Base-by-base conservation (phyloP, 2,888 invertebrate genomes). In the Orchesella flavescens region DNA sequence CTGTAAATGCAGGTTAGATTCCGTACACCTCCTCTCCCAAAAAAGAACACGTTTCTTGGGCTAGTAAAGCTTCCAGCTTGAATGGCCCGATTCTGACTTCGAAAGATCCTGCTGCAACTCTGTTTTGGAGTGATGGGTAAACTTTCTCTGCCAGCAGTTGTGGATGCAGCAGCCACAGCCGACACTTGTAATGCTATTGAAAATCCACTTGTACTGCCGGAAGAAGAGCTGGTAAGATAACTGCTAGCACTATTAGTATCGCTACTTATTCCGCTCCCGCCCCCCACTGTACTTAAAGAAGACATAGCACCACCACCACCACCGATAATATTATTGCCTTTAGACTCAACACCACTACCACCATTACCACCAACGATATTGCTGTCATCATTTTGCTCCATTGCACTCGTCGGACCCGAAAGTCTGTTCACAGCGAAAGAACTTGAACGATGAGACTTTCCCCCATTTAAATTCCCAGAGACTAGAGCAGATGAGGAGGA, bases 31-130 rank as follows among this genome's bases (percentile, higher is more conserved):
- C 95, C 96, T 88, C 95, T 92, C 1, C 95, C 95, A 89, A 94
- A 96, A 89, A 95, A 93, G 90, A 96, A 95, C 75, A 95, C 94
- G 88, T 94, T 95, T 88, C 93, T 92, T 9, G 95, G 95, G 43
- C 95, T 95, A 89, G 93, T 78, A 55, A 86, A 86, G 24, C 82
- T 86, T 49, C 85, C 86, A 9, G 86, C 86, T 85, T 86, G 86
- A 13, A 86, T 77, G 17, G 86, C 86, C 44, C 84, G 71, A 63
- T 86, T 85, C 59, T 83, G 81, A 23, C 84, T 85, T 57, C 83
- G 68, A 72, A 86, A 86, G 15, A 85, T 84, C 57, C 86, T 57
- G 43, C 85, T 85, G 59, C 86, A 86, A 57, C 86, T 84, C 57
- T 78, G 82, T 57, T 72, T 77, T 49, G 77, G 76, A 53, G 72